A percentile compares a stretch with the other conserved stretches of the same genome.
phyloP scores from a whole-genome alignment of 2,797 vertebrate genomes.

The Micrastur ruficollis region DNA sequence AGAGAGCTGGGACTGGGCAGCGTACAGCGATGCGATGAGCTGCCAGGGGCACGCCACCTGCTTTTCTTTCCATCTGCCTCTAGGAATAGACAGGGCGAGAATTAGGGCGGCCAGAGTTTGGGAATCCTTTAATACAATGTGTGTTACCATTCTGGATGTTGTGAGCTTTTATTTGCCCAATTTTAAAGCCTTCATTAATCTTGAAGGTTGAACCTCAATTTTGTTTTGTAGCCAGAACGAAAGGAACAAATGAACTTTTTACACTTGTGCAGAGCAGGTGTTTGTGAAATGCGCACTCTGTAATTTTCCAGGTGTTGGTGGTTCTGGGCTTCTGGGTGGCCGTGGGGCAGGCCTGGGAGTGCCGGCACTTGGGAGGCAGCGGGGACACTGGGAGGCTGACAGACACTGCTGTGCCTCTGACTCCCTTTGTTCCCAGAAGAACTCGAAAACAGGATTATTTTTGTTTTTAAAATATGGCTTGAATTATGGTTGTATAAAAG shows the following conservation, averaged over 20 bases:
- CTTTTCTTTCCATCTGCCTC: not conserved
- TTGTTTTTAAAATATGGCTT: not conserved
- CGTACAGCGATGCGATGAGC: not conserved
- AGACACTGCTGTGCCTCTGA: not conserved
- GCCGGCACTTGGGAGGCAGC: no score
- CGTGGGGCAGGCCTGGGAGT: rapidly evolving
- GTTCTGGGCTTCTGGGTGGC: not conserved
- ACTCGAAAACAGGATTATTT: not conserved
- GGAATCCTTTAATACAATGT: rapidly evolving
- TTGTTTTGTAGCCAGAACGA: not conserved
- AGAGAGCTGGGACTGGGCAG: not conserved
- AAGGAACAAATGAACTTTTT: not conserved
- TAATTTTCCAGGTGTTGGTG: not conserved
- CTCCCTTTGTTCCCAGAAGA: not conserved
- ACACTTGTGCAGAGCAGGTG: not conserved
- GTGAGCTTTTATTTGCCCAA: not conserved
- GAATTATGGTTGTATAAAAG: not conserved
- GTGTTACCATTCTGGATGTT: no score
- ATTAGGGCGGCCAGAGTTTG: not conserved
- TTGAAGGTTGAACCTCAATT: not conserved
- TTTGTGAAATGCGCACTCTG: not conserved
- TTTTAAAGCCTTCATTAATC: not conserved
- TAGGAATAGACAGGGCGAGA: not conserved
- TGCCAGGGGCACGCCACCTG: rapidly evolving
- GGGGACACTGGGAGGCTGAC: not conserved